These are phyloP conservation scores for Lordiphosa collinella DNA, from an alignment of 1,140 invertebrate genomes.

Conservation along the genomic window DNA sequence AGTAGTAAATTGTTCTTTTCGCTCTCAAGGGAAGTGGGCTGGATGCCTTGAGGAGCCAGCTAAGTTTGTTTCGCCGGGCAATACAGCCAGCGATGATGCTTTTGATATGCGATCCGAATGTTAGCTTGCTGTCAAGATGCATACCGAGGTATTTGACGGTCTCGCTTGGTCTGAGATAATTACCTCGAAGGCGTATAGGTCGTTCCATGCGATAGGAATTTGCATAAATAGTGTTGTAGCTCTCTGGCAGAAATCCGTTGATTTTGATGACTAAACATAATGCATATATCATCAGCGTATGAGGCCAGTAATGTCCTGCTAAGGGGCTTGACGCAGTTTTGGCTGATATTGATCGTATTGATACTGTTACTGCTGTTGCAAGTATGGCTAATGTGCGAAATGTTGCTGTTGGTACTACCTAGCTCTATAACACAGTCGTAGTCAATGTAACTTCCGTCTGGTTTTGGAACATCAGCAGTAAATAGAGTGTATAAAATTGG, in stretches of 20 bases:
- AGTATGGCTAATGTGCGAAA: too few species aligned
- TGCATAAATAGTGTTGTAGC: not conserved
- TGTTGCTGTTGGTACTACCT: too few species aligned
- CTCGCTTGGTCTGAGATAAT: too few species aligned
- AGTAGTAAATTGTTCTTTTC: not conserved
- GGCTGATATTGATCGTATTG: too few species aligned
- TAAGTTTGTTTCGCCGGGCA: not conserved
- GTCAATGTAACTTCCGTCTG: not conserved
- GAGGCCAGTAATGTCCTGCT: slow-evolving; percentile 1
- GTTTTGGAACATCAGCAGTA: slow-evolving; percentile 3
- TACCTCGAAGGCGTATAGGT: too few species aligned
- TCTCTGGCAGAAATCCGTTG: not conserved
- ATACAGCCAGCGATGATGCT: not conserved
- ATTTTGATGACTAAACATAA: not conserved
- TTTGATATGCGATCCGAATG: not conserved
- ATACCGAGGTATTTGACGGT: not conserved
- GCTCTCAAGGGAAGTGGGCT: not conserved
- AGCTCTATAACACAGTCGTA: too few species aligned
- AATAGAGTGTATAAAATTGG: slow-evolving; percentile 7
- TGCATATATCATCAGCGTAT: slow-evolving; percentile 5
- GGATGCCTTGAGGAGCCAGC: not conserved
- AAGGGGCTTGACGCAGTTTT: too few species aligned
- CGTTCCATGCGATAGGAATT: not conserved
- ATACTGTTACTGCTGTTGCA: too few species aligned
- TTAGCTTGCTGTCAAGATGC: not conserved